Conservation (phyloP, 2,797 vertebrate genomes). For the Fistularia commersonii region DNA sequence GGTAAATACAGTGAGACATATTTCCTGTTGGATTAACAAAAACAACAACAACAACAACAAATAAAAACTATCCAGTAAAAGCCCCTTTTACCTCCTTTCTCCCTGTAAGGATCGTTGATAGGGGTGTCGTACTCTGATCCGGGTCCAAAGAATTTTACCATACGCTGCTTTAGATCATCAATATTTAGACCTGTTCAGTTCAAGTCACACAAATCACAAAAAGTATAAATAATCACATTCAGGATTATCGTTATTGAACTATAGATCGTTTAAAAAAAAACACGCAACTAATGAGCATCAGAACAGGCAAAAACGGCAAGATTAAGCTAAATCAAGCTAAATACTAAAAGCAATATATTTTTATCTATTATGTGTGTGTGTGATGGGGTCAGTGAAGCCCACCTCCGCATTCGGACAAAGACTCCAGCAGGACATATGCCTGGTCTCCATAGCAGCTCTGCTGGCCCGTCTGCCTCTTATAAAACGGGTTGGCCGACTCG, state of each 20-base stretch:
- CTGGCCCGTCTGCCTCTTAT: slow-evolving; percentile 68
- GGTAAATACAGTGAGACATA: not conserved
- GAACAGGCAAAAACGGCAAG: not conserved
- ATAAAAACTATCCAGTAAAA: not conserved
- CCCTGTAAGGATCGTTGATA: slow-evolving; percentile 73
- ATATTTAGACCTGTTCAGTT: slow-evolving; percentile 63
- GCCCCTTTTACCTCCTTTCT: slow-evolving; percentile 55
- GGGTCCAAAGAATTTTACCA: slow-evolving; percentile 70
- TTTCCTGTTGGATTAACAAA: not conserved
- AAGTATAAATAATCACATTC: not conserved
- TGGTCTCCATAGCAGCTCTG: slow-evolving; percentile 80
- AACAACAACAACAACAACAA: not conserved
- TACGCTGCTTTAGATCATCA: slow-evolving; percentile 70
- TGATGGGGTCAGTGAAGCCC: not conserved
- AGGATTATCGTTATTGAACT: too few relatives aligned
- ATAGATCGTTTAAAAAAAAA: not conserved
- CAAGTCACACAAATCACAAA: not conserved
- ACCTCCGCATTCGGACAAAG: slow-evolving; percentile 74
- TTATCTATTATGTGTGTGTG: not conserved
- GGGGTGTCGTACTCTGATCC: slow-evolving; percentile 77
- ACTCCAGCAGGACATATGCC: slow-evolving; percentile 73
- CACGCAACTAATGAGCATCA: not conserved
- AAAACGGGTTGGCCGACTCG: slow-evolving; percentile 75
- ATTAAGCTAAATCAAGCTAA: too few relatives aligned
- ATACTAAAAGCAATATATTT: too few relatives aligned